Evolutionary conservation across 2,113 vertebrate genomes (phyloP), one percentile per base, ranked within the genome.

Genomic region (Carassius gibelio): DNA sequence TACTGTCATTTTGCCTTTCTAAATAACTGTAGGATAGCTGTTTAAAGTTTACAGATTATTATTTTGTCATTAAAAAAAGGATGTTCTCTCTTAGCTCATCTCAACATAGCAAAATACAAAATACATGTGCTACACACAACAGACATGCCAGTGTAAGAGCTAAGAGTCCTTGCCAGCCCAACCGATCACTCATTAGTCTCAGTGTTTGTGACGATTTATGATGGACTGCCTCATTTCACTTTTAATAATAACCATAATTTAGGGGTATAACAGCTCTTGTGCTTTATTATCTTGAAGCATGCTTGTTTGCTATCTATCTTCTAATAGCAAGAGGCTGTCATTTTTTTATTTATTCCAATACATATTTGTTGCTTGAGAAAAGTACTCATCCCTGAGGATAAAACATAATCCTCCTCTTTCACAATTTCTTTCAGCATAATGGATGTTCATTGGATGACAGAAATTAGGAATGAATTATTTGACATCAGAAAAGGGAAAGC

Each of bases 201-300:
- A 78, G 83, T 87, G 87, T 89, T 86, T 72, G 9, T 84, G 68
- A 82, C 55, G 82, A 87, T 48, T 55, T 62, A 84, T 91, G 90
- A 92, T 90, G 87, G 77, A 92, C 90, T 85, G 90, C 69, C 85
- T 90, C 89, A 89, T 93, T 87, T 89, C 81, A 87, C 69, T 85
- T 88, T 91, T 86, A 87, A 91, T 91, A 90, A 92, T 86, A 90
- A 87, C 86, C 81, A 68, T 92, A 87, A 92, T 91, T 88, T 88
- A 81, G 61, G 84, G 88, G 50, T 77, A 89, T 78, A 88, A 89
- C 87, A 88, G 86, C 74, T 87, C 81, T 88, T 82, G 89, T 92
- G 84, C 75, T 68, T 42, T 74, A 83, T 81, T 36, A 78, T 91
- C 84, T 84, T 89, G 77, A 77, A 79, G 48, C 66, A 23, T 57